Conservation (phyloP, 2,888 invertebrate genomes). For the Anoplius nigerrimus region DNA sequence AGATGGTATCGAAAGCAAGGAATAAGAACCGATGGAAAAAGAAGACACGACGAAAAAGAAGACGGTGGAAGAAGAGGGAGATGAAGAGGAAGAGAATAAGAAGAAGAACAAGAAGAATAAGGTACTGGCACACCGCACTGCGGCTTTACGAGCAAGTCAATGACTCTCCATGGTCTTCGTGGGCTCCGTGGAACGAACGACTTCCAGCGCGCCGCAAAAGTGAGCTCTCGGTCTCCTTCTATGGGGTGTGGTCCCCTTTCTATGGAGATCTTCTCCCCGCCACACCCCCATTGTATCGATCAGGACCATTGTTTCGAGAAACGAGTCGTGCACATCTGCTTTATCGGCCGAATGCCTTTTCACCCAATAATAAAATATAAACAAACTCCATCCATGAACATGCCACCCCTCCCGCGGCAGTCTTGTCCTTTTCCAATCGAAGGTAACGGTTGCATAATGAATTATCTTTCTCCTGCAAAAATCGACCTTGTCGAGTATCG, state of each 20-base stretch:
- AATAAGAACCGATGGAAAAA: constrained; percentile 57
- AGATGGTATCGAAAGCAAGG: constrained; percentile 62
- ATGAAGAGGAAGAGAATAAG: constrained; percentile 28
- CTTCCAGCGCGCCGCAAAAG: constrained; percentile 41
- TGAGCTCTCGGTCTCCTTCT: constrained; percentile 49
- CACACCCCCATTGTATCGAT: constrained; percentile 42
- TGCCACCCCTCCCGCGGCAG: too few species aligned
- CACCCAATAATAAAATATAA: too few species aligned
- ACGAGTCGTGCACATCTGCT: constrained; percentile 45
- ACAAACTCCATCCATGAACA: too few species aligned
- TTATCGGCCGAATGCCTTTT: constrained; percentile 10
- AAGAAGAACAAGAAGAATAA: constrained; percentile 47
- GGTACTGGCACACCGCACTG: constrained; percentile 48
- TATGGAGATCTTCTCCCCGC: constrained; percentile 57
- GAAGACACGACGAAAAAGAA: constrained; percentile 42
- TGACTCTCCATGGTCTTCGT: constrained; percentile 54
- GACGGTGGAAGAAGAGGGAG: constrained; percentile 26
- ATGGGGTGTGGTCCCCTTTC: constrained; percentile 62
- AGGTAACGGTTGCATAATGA: too few species aligned
- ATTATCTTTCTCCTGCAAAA: too few species aligned
- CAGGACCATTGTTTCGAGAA: constrained; percentile 47
- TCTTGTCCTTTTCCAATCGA: too few species aligned
- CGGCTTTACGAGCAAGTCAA: constrained; percentile 62
- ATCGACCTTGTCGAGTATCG: too few species aligned
- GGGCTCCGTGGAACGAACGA: constrained; percentile 26